Base-by-base conservation (phyloP, 2,888 invertebrate species). In the Teinopalpus imperialis region DNA sequence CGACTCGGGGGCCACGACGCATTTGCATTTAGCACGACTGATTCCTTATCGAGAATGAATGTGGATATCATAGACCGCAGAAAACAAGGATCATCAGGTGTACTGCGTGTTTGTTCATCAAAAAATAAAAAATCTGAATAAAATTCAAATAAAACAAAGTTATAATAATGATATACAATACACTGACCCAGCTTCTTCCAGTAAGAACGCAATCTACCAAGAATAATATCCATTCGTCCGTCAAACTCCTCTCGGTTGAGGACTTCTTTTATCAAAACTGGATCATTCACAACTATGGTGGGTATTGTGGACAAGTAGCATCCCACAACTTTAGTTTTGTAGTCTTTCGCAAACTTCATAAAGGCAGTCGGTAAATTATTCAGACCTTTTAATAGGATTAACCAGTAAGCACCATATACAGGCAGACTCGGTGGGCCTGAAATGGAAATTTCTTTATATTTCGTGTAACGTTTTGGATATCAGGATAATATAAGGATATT, bases 391-490 rank as follows among this genome's bases (percentile, higher is more conserved):
- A 90, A 66, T 24, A 92, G 63, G 26, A 93, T 61, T 26, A 91
- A 81, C 72, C 91, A 90, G 52, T 92, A 93, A 14, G 90, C 90
- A 1, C 93, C 92, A 57, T 91, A 91, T 10, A 93, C 36, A 0
- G 93, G 93, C 27, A 93, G 66, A 12, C 89, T 88, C 0, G 91
- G 91, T 1, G 92, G 91, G 26, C 92, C 93, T 93, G 66, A 7
- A 54, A n/a, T n/a, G n/a, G n/a, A n/a, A n/a, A n/a, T n/a, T n/a
- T n/a, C n/a, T n/a, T n/a, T n/a, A n/a, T n/a, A n/a, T n/a, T n/a
- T n/a, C n/a, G n/a, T n/a, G n/a, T n/a, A n/a, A n/a, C n/a, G n/a
- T n/a, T n/a, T n/a, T n/a, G n/a, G n/a, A n/a, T n/a, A n/a, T n/a
- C n/a, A n/a, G n/a, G n/a, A n/a, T n/a, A n/a, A n/a, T n/a, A n/a